Evolutionary conservation across 2,797 vertebrate species (phyloP).

Genomic region (Ceryle rudis): DNA sequence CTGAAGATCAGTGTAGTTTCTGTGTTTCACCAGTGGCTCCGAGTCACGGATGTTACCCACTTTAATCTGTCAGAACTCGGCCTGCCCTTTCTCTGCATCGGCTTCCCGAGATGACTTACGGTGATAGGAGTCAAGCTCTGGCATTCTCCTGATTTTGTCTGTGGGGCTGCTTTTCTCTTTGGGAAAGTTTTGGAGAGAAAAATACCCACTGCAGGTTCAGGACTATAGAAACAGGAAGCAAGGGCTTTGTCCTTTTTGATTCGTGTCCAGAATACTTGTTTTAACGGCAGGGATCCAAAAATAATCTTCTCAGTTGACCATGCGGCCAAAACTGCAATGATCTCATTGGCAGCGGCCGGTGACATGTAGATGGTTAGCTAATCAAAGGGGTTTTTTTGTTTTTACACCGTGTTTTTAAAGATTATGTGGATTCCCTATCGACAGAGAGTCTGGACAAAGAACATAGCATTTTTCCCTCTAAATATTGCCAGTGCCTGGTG

Average conservation of each 20-base stretch:
- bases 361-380: not conserved
- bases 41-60: not conserved
- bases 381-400: not conserved
- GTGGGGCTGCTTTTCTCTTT: not conserved
- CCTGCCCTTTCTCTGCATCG: not conserved
- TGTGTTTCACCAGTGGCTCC: not conserved
- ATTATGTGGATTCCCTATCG: not conserved
- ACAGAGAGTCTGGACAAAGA: not conserved
- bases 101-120: accelerated
- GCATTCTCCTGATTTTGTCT: not conserved
- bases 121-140: not conserved
- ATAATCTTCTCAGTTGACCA: conserved; percentile 24
- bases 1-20: not conserved
- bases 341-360: conserved; percentile 28
- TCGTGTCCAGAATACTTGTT: conserved; percentile 10
- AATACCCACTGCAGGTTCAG: not conserved
- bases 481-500: not conserved
- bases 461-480: not conserved
- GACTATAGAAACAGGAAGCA: conserved; percentile 50
- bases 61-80: not conserved
- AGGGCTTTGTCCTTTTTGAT: conserved; percentile 48
- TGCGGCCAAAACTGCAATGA: not conserved
- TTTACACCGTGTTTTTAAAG: not conserved
- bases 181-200: not conserved
- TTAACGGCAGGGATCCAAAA: conserved; percentile 48